Percentiles rank a stretch among this genome's conserved stretches.
These are phyloP conservation scores for Danio kyathit DNA, from an alignment of 2,797 vertebrate species.

Conservation along the genomic window DNA sequence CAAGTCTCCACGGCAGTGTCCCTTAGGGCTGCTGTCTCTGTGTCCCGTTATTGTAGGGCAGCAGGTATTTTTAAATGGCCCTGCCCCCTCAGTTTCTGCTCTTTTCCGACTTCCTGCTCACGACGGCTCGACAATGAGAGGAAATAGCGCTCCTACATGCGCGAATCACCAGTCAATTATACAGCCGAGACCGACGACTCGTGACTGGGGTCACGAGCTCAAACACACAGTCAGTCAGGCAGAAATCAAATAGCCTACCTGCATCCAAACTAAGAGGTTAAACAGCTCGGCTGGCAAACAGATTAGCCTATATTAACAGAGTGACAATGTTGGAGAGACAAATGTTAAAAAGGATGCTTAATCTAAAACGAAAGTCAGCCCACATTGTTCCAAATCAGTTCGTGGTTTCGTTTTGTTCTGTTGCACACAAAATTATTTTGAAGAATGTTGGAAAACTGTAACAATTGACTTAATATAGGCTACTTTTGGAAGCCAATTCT, in stretches of 20 bases:
- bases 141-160: slow-evolving; percentile 96
- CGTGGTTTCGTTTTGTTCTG: too few species aligned
- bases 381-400: too few species aligned
- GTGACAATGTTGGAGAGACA: neutral
- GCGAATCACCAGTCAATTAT: slow-evolving; percentile 67
- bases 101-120: slow-evolving; percentile 99
- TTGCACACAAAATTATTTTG: too few species aligned
- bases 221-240: neutral
- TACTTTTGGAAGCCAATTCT: too few species aligned
- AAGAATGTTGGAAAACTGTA: too few species aligned
- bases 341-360: neutral
- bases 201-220: slow-evolving; percentile 71
- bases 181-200: slow-evolving; percentile 60
- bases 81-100: slow-evolving; percentile 78
- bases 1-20: slow-evolving; percentile 18
- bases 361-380: too few species aligned
- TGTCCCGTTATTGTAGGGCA: slow-evolving; percentile 60
- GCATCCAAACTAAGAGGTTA: neutral
- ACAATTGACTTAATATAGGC: too few species aligned
- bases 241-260: neutral
- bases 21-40: slow-evolving; percentile 25
- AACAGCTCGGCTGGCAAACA: neutral
- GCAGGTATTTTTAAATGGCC: slow-evolving; percentile 78
- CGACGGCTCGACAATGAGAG: slow-evolving; percentile 96
- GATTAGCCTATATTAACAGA: neutral